phyloP scores from a whole-genome alignment of 2,797 vertebrate genomes.

The Podargus strigoides region DNA sequence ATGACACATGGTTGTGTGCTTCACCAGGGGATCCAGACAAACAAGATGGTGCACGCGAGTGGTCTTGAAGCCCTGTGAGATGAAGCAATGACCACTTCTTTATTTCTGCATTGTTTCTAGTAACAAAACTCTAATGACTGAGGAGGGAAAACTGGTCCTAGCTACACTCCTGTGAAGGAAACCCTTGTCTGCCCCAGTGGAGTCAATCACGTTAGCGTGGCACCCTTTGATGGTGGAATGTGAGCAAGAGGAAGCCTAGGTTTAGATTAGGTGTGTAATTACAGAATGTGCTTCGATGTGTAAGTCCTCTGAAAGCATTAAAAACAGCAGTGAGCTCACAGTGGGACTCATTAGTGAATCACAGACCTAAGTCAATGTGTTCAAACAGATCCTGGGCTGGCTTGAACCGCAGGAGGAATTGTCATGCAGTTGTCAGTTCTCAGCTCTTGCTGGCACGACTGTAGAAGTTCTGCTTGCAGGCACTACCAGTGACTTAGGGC shows the following conservation, averaged over 20 bases:
- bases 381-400: neutral
- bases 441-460: neutral
- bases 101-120: neutral
- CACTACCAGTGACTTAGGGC: neutral
- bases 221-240: neutral
- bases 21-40: neutral
- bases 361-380: neutral
- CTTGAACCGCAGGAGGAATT: neutral
- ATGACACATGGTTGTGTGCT: rapidly evolving
- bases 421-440: neutral
- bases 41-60: neutral
- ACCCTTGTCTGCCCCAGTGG: neutral
- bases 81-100: neutral
- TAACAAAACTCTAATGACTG: neutral
- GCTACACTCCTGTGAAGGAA: neutral
- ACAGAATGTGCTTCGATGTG: neutral
- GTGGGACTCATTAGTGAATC: neutral
- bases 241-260: neutral
- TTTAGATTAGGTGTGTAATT: neutral
- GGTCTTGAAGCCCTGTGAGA: neutral
- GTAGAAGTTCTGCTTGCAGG: neutral
- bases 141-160: neutral
- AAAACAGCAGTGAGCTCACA: neutral
- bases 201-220: rapidly evolving
- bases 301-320: neutral